Percentiles rank a stretch among this genome's conserved stretches.
These are phyloP conservation scores for Stenodera caucasica DNA, from an alignment of 2,888 invertebrate genomes.

Conservation along the genomic window DNA sequence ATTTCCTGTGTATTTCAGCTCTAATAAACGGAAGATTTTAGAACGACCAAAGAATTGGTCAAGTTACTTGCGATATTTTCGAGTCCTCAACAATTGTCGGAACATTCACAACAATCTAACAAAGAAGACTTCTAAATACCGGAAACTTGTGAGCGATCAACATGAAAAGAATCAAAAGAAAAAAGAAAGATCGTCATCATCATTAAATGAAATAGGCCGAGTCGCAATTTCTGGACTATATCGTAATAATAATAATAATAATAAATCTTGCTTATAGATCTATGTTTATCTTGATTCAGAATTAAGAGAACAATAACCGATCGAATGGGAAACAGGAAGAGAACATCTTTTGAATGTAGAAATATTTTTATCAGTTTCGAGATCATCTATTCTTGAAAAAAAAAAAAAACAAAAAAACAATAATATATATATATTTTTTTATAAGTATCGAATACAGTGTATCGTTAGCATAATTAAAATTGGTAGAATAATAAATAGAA, in stretches of 20 bases:
- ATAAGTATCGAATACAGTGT: conserved; percentile 42
- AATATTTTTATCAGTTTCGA: conserved; percentile 25
- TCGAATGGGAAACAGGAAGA: conserved; percentile 45
- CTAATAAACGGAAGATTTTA: too few species aligned
- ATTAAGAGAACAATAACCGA: conserved; percentile 52
- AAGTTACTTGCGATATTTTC: too few species aligned
- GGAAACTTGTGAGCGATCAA: conserved; percentile 36
- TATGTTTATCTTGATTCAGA: conserved; percentile 45
- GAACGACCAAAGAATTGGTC: too few species aligned
- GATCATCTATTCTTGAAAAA: too few species aligned
- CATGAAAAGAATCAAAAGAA: conserved; percentile 32
- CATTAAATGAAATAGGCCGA: conserved; percentile 44
- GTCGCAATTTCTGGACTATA: conserved; percentile 31
- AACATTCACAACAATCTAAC: too few species aligned
- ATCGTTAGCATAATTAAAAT: conserved; percentile 53
- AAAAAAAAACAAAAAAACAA: too few species aligned
- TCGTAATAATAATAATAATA: conserved; percentile 2
- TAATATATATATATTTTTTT: conserved; percentile 33
- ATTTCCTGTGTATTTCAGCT: too few species aligned
- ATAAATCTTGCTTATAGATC: neutral
- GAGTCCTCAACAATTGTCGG: too few species aligned
- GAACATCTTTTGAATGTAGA: conserved; percentile 36
- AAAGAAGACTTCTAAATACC: conserved; percentile 18
- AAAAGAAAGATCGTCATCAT: conserved; percentile 10
- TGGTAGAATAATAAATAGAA: conserved; percentile 41